These are phyloP conservation scores for Rutpela maculata DNA, from an alignment of 2,888 invertebrate genomes.

Conservation along the genomic window DNA sequence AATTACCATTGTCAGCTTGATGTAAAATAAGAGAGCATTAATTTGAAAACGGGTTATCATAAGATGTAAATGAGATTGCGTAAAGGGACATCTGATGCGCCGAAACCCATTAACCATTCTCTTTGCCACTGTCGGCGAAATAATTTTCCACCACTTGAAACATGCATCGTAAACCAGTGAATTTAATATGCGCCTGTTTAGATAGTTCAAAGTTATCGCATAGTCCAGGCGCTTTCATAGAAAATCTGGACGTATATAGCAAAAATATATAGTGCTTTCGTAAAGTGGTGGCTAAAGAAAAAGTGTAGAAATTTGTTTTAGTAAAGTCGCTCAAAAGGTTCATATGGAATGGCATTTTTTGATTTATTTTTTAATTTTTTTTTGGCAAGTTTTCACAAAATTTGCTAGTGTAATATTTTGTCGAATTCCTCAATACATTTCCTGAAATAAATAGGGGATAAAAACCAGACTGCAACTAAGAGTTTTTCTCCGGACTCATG, in stretches of 20 bases:
- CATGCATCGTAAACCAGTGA: conserved; percentile 20
- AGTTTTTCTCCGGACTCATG: too few relatives aligned
- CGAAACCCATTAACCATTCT: conserved; percentile 16
- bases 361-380: too few relatives aligned
- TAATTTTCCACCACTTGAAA: conserved; percentile 2
- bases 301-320: too few relatives aligned
- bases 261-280: too few relatives aligned
- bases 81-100: not conserved
- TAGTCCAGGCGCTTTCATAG: not conserved
- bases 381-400: too few relatives aligned
- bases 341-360: too few relatives aligned
- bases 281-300: too few relatives aligned
- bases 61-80: not conserved
- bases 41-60: not conserved
- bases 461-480: too few relatives aligned
- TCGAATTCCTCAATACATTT: too few relatives aligned
- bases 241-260: not conserved
- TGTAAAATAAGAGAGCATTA: not conserved
- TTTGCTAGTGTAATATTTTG: too few relatives aligned
- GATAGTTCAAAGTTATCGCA: not conserved
- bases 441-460: too few relatives aligned
- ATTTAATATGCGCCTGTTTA: not conserved
- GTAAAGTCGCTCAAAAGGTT: too few relatives aligned
- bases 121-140: not conserved
- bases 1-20: not conserved